Conservation (phyloP, 2,113 vertebrate species). For the Ornithorhynchus anatinus region DNA sequence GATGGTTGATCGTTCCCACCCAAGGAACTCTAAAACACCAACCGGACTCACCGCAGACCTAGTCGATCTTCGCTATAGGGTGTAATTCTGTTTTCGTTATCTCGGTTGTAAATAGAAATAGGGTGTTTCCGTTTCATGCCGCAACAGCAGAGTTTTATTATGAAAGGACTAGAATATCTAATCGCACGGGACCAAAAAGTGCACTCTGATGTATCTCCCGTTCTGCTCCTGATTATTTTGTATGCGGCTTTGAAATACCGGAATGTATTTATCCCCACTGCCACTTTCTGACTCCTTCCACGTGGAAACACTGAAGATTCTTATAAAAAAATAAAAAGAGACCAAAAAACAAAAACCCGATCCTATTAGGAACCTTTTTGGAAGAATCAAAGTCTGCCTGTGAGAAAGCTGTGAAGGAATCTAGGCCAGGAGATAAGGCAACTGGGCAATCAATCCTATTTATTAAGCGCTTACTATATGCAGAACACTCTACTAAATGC, state of each 20-base stretch:
- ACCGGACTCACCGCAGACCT: background rate
- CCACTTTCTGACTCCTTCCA: background rate
- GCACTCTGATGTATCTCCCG: rapidly evolving
- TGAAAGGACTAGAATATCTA: constrained; percentile 12
- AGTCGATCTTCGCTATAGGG: background rate
- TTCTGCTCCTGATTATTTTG: constrained; percentile 25
- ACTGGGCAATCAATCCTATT: too few species aligned
- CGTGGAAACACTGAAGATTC: too few species aligned
- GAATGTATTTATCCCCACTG: background rate
- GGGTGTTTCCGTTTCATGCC: background rate
- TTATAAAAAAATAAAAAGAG: too few species aligned
- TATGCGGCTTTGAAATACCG: background rate
- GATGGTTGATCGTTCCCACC: background rate
- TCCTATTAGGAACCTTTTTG: too few species aligned
- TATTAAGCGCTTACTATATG: too few species aligned
- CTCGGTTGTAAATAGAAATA: constrained; percentile 14
- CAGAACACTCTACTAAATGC: too few species aligned
- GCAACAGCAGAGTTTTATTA: constrained; percentile 30
- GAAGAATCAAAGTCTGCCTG: too few species aligned
- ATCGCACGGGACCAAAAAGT: background rate
- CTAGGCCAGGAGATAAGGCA: too few species aligned
- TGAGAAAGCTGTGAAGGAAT: too few species aligned
- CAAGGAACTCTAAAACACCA: background rate
- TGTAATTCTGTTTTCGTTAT: background rate
- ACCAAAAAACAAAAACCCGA: too few species aligned